Conservation (phyloP, 2,797 vertebrate genomes). For the Apogon hyalosoma region DNA sequence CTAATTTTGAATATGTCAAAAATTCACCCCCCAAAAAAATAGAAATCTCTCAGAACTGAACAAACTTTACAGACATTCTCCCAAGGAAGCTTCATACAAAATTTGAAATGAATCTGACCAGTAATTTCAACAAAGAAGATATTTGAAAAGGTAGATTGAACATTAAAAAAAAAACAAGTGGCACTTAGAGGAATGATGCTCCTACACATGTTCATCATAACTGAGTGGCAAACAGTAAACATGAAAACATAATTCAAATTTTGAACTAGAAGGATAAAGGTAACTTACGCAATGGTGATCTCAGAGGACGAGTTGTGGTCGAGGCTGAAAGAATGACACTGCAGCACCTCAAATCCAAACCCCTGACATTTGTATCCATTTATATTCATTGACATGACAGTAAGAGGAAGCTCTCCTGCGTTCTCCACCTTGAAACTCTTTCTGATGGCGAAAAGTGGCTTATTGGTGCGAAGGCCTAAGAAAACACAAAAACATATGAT, state of each 20-base stretch:
- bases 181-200: too few species aligned
- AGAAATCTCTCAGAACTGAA: too few species aligned
- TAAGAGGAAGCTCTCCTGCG: slow-evolving; percentile 93
- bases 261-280: not conserved
- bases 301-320: slow-evolving; percentile 92
- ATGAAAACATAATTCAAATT: not conserved
- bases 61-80: too few species aligned
- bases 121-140: too few species aligned
- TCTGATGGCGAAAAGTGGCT: slow-evolving; percentile 93
- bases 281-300: slow-evolving; percentile 94
- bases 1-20: too few species aligned
- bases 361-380: slow-evolving; percentile 97
- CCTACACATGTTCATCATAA: not conserved
- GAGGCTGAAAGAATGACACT: slow-evolving; percentile 90
- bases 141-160: too few species aligned
- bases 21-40: too few species aligned
- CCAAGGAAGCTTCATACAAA: too few species aligned
- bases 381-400: slow-evolving; percentile 94
- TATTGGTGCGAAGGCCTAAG: slow-evolving; percentile 91
- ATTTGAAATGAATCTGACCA: too few species aligned
- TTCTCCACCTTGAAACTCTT: slow-evolving; percentile 99
- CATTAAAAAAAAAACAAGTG: too few species aligned
- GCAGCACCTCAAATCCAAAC: slow-evolving; percentile 96
- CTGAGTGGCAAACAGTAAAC: not conserved
- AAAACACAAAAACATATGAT: not conserved